Conservation (phyloP, 37 sponge, comb jelly and placozoan genomes). For the Oopsacas minuta region DNA sequence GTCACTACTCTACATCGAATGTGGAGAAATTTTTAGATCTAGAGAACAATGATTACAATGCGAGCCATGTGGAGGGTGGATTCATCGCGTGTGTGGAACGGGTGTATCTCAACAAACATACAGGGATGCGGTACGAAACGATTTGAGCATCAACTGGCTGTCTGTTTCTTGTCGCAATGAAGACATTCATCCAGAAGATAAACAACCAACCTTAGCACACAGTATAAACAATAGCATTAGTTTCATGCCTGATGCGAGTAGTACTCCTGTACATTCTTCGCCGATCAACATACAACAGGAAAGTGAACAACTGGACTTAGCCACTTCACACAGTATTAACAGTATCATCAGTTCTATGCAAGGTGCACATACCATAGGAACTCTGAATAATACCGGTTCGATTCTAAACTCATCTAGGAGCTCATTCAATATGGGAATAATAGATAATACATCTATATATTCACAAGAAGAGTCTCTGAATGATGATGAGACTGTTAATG, state of each 20-base stretch:
- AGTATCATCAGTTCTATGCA: too few species aligned
- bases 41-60: not conserved
- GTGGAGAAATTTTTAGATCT: not conserved
- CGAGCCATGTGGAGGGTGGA: not conserved
- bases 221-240: not conserved
- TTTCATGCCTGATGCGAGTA: not conserved
- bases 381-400: not conserved
- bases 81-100: not conserved
- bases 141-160: not conserved
- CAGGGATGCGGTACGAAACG: not conserved
- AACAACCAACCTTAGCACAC: not conserved
- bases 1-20: not conserved
- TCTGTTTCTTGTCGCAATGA: not conserved
- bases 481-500: not conserved
- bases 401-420: not conserved
- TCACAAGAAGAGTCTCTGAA: not conserved
- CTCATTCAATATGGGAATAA: not conserved
- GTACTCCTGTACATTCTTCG: not conserved
- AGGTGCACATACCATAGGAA: not conserved
- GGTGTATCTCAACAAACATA: not conserved
- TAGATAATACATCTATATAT: not conserved
- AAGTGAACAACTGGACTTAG: not conserved
- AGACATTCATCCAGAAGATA: not conserved
- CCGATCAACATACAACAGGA: not conserved
- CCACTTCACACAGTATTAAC: too few species aligned